phyloP scores from a whole-genome alignment of 2,797 vertebrate genomes.

The Neoniphon sammara region DNA sequence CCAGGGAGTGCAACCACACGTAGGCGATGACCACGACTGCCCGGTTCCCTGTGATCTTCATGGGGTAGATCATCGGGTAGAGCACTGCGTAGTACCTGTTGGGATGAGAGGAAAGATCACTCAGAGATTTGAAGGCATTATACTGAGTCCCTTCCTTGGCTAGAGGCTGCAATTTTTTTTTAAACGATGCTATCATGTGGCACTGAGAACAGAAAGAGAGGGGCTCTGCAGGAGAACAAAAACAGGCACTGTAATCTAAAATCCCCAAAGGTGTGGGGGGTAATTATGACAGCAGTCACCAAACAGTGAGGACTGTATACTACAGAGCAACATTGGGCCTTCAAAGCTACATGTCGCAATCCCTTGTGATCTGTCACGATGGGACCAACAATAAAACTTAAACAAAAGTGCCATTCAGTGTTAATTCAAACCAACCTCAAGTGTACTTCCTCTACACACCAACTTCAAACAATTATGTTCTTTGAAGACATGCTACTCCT shows the following conservation, averaged over 20 bases:
- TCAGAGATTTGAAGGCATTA: no score
- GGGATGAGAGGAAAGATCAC: neutral
- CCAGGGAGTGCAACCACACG: constrained; percentile 95
- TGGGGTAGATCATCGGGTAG: constrained; percentile 98
- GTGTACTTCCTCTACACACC: neutral
- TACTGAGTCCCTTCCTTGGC: neutral
- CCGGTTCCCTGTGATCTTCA: constrained; percentile 98
- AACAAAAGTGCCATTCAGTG: constrained; percentile 17
- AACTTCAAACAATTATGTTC: neutral
- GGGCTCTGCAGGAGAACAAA: constrained; percentile 45
- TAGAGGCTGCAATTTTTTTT: constrained; percentile 14
- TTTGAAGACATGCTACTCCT: neutral
- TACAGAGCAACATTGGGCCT: constrained; percentile 21
- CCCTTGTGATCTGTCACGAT: constrained; percentile 15
- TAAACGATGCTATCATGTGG: constrained; percentile 34
- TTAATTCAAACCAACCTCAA: constrained; percentile 1
- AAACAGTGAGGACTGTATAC: constrained; percentile 44
- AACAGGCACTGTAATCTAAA: constrained; percentile 51
- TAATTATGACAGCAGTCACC: constrained; percentile 46
- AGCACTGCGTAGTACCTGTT: constrained; percentile 96
- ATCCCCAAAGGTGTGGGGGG: constrained; percentile 50
- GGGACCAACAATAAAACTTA: neutral
- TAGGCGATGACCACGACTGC: constrained; percentile 91
- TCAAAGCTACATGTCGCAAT: neutral
- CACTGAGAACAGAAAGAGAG: constrained; percentile 36